Percentiles rank a stretch among this genome's conserved stretches.
Evolutionary conservation across 2,888 invertebrate genomes (phyloP).

Genomic region (Schizaphis graminum): DNA sequence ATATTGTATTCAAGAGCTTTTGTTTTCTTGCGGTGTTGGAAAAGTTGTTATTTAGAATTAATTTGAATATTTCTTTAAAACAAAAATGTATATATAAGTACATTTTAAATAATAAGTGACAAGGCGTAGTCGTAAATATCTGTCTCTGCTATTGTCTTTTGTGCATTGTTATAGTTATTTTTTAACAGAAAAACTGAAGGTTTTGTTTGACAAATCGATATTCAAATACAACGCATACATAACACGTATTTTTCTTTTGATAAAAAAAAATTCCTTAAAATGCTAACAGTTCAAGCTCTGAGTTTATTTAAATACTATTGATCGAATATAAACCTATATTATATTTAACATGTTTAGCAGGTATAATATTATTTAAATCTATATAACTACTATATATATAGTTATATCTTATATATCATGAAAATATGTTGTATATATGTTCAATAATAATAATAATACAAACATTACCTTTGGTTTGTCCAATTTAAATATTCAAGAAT

Average conservation of each 20-base stretch:
- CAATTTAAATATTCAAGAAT: conserved; percentile 2
- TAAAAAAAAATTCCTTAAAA: conserved; percentile 36
- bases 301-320: conserved; percentile 10
- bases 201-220: conserved; percentile 57
- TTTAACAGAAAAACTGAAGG: conserved; percentile 20
- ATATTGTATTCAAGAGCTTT: conserved; percentile 30
- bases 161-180: conserved; percentile 41
- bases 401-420: too few species aligned
- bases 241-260: conserved; percentile 41
- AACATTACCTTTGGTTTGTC: neutral
- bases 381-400: neutral
- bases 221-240: conserved; percentile 24
- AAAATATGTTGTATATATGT: neutral
- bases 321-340: neutral
- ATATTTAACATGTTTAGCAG: neutral
- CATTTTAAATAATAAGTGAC: conserved; percentile 42
- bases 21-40: neutral
- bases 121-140: conserved; percentile 46
- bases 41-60: conserved; percentile 44
- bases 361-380: neutral
- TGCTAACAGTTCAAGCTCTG: neutral
- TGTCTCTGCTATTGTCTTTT: conserved; percentile 1
- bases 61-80: conserved; percentile 47
- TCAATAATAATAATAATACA: neutral
- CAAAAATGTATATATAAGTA: neutral